Percentiles rank a stretch among this genome's conserved stretches.
Conservation (phyloP, 2,797 vertebrate species). For the Lagorchestes hirsutus region DNA sequence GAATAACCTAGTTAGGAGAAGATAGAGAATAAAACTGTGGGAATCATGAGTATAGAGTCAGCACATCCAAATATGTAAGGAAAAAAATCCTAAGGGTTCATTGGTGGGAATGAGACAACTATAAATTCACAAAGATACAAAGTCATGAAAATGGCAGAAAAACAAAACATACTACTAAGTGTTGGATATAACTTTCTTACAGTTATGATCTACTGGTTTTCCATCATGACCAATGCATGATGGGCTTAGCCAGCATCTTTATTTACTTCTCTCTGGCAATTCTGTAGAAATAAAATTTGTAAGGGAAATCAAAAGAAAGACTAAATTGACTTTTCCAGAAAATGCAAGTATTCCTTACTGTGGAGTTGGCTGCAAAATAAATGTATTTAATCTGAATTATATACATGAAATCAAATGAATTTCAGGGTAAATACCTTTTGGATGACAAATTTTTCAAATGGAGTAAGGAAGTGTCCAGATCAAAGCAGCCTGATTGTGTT, state of each 20-base stretch:
- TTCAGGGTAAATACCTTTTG: constrained; percentile 88
- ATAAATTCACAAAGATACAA: constrained; percentile 10
- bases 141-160: constrained; percentile 2
- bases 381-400: constrained; percentile 25
- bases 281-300: constrained; percentile 14
- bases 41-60: constrained; percentile 11
- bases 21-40: constrained; percentile 50
- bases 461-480: constrained; percentile 94
- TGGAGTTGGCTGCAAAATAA: constrained; percentile 2
- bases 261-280: neutral
- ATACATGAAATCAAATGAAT: neutral
- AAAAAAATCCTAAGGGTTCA: constrained; percentile 18
- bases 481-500: constrained; percentile 97
- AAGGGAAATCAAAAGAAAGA: constrained; percentile 45
- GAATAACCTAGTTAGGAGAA: constrained; percentile 34
- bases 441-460: constrained; percentile 93
- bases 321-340: constrained; percentile 32
- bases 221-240: neutral
- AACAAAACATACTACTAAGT: neutral
- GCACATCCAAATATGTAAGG: neutral
- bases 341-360: neutral
- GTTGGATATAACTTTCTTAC: neutral
- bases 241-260: neutral
- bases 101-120: neutral
- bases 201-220: neutral